Base-by-base conservation (phyloP, 2,113 vertebrate species). In the Gnathonemus echidnorhynchus region DNA sequence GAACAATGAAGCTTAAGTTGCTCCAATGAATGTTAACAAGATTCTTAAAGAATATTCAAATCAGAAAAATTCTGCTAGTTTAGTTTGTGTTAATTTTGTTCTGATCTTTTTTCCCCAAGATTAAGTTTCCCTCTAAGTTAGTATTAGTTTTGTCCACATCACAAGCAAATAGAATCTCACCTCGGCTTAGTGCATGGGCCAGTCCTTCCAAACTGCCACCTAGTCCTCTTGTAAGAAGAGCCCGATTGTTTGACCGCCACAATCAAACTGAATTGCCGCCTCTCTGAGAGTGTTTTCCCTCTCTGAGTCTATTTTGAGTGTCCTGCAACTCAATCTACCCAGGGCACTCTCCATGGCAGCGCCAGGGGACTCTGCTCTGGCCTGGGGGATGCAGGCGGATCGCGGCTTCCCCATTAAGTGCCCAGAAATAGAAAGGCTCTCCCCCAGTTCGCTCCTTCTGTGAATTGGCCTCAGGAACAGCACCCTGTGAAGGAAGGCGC, bases 271-370 rank as follows among this genome's bases (percentile, higher is more conserved):
- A 90, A 90, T 92, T 91, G 89, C 90, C 93, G 87, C 66, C 91
- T 90, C 91, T 93, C 92, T 92, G 93, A 93, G 90, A 92, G 90
- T 85, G 92, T 90, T 92, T 89, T 92, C 90, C 91, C 90, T 88
- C 93, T 94, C 90, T 91, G 92, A 90, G 91, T 94, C 95, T 96
- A 96, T 96, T 95, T 96, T 93, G 93, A 95, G 95, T 93, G 84
- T 93, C 93, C 35, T 95, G 95, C 94, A 96, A 96, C 94, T 94
- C 93, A 94, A 95, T 95, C 94, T 94, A 90, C 92, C 86, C 93
- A 92, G 93, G 91, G 90, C 92, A 58, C 92, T 92, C 92, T 90
- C 88, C 48, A 85, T 15, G n/a, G 1, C 48, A 27, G 87, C 13
- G 87, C 21, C 87, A 88, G 35, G 87, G 87, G 87, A 45, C 87